Evolutionary conservation across 2,888 invertebrate genomes (phyloP).

Genomic region (Andricus curvator): DNA sequence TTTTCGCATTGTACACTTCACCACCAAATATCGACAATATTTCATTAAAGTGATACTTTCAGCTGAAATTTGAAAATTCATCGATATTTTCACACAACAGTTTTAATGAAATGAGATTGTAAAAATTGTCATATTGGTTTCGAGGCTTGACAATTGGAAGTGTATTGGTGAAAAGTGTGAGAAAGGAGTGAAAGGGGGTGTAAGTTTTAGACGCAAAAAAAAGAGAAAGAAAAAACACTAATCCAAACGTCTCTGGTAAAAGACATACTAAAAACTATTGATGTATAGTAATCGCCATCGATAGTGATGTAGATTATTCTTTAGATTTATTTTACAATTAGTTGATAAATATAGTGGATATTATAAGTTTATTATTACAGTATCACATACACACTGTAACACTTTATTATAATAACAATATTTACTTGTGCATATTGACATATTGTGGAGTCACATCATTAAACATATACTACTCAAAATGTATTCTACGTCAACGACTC

Average conservation of each 20-base stretch:
- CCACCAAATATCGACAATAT: slow-evolving; percentile 2
- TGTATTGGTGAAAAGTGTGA: slow-evolving; percentile 42
- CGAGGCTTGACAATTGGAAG: slow-evolving; percentile 16
- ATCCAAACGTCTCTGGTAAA: slow-evolving; percentile 66
- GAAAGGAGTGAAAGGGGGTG: slow-evolving; percentile 39
- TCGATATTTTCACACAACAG: slow-evolving; percentile 11
- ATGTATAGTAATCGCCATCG: slow-evolving; percentile 70
- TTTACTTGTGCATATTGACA: slow-evolving; percentile 77
- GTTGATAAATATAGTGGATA: slow-evolving; percentile 67
- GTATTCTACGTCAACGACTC: slow-evolving; percentile 74
- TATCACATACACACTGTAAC: slow-evolving; percentile 78
- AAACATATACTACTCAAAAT: slow-evolving; percentile 76
- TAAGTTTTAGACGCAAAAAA: slow-evolving; percentile 29
- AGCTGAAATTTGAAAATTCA: slow-evolving; percentile 3
- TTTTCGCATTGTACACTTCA: neutral
- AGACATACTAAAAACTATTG: slow-evolving; percentile 53
- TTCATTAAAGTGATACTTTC: neutral
- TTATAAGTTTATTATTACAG: slow-evolving; percentile 66
- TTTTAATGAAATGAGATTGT: neutral
- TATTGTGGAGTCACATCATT: slow-evolving; percentile 78
- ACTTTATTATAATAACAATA: slow-evolving; percentile 76
- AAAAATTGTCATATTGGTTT: slow-evolving; percentile 15
- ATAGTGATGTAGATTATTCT: slow-evolving; percentile 71
- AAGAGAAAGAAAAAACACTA: slow-evolving; percentile 58
- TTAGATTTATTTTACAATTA: slow-evolving; percentile 71